Evolutionary conservation across 2,888 invertebrate genomes (phyloP), one percentile per base, ranked within the genome.

Genomic region (Ethmia dodecea): DNA sequence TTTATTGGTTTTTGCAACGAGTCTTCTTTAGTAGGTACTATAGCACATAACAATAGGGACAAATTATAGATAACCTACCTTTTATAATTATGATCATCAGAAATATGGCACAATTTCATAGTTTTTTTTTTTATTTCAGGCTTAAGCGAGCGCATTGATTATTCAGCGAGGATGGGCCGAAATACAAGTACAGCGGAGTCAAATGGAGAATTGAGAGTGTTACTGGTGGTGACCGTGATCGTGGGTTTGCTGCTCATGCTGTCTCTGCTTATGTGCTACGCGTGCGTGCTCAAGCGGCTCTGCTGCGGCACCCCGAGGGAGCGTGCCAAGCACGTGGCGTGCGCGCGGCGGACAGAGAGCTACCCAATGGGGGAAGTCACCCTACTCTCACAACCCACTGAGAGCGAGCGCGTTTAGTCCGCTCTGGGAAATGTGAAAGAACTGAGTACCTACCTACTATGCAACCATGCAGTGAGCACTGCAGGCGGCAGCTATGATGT

Each of bases 261-360:
- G 29, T 88, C 89, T 0, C 61, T 91, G n/a, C 76, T 91, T 1
- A 80, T 89, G 61, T 91, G 91, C 60, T 92, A 92, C 63, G 89
- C 89, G 4, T 91, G 90, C 54, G 90, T 91, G 10, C 88, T 91
- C 40, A 84, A 89, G 33, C 83, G 90, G 45, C 74, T 91, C 3
- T 91, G 90, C 55, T 91, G 91, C 43, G 88, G 86, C 31, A 76
- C 79, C 13, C 59, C 87, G n/a, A 67, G 83, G 47, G 80, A 87
- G 55, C 60, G 83, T 43, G 68, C 72, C n/a, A 86, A 86, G 47
- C 63, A 79, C 37, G 48, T 72, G 48, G 68, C 80, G 9, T 54
- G 66, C 52, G 69, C 57, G 30, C 61, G 64, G 55, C 70, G 69
- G 52, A 69, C 86, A 14, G 89, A 90, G 38, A 87, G 87, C 42